Evolutionary conservation across 2,797 vertebrate species (phyloP).

Genomic region (Diplodus puntazzo): DNA sequence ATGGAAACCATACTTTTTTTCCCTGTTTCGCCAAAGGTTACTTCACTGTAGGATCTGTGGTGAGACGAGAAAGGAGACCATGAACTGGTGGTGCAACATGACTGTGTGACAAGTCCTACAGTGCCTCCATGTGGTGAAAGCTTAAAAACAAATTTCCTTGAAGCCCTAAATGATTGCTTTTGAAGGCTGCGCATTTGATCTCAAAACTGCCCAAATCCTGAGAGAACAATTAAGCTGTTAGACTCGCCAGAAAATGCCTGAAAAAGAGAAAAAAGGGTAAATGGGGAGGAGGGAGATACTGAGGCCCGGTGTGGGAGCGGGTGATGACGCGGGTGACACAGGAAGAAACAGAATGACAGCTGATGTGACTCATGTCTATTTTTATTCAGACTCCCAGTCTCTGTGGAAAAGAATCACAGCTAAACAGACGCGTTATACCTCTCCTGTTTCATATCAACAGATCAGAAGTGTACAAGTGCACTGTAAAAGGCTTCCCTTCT

Average conservation of each 20-base stretch:
- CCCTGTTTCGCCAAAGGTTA: neutral
- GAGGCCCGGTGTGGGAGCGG: constrained; percentile 16
- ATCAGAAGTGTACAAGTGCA: constrained; percentile 54
- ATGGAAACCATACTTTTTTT: neutral
- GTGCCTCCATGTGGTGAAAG: constrained; percentile 70
- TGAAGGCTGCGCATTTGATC: neutral
- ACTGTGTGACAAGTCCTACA: constrained; percentile 43
- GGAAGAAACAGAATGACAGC: constrained; percentile 79
- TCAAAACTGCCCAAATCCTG: neutral
- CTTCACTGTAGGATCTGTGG: constrained; percentile 7
- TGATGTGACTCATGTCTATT: constrained; percentile 82
- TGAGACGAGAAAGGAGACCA: neutral
- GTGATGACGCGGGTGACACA: constrained; percentile 57
- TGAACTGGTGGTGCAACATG: constrained; percentile 1
- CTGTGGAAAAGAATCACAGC: constrained; percentile 65
- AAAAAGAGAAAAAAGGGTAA: constrained; percentile 6
- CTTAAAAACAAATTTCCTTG: neutral
- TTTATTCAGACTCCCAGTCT: constrained; percentile 76
- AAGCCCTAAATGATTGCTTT: neutral
- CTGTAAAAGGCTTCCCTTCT: constrained; percentile 30
- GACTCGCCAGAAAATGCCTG: neutral
- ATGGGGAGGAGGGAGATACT: constrained; percentile 1
- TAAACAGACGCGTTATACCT: constrained; percentile 62
- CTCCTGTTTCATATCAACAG: constrained; percentile 61
- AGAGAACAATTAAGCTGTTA: neutral